Evolutionary conservation across 2,797 vertebrate genomes (phyloP).

Genomic region (Heteromormyrus szaboi): DNA sequence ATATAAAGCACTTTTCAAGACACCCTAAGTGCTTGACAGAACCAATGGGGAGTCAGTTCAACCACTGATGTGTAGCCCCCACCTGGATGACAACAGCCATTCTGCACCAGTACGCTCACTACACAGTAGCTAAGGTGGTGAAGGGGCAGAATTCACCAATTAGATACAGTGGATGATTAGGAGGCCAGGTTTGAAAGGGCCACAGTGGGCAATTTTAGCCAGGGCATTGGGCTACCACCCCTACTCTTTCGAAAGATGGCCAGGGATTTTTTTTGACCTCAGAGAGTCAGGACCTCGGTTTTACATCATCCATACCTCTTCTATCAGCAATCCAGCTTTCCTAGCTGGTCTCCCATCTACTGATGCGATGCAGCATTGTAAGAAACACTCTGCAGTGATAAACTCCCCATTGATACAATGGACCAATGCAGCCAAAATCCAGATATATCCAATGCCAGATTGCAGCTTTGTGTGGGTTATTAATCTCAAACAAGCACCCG

Average conservation of each 20-base stretch:
- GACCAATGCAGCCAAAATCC: not conserved
- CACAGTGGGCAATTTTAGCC: not conserved
- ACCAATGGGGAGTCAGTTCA: not conserved
- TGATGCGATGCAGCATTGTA: not conserved
- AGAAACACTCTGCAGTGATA: not conserved
- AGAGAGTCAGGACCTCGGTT: not conserved
- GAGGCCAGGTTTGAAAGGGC: not conserved
- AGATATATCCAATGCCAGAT: not conserved
- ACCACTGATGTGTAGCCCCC: not conserved
- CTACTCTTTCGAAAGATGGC: not conserved
- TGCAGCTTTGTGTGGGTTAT: not conserved
- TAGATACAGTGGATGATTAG: not conserved
- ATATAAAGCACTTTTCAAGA: not conserved
- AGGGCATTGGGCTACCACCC: not conserved
- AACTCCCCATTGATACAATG: not conserved
- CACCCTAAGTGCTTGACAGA: not conserved
- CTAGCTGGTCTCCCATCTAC: not conserved
- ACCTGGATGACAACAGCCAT: not conserved
- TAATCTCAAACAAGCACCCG: not conserved
- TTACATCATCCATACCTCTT: not conserved
- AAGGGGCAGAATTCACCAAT: not conserved
- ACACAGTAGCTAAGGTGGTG: not conserved
- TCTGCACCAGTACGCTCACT: not conserved
- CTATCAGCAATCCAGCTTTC: not conserved
- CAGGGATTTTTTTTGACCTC: not conserved